Percentiles rank a stretch among this genome's conserved stretches.
Conservation (phyloP, 2,113 vertebrate species). For the Apodemus sylvaticus region DNA sequence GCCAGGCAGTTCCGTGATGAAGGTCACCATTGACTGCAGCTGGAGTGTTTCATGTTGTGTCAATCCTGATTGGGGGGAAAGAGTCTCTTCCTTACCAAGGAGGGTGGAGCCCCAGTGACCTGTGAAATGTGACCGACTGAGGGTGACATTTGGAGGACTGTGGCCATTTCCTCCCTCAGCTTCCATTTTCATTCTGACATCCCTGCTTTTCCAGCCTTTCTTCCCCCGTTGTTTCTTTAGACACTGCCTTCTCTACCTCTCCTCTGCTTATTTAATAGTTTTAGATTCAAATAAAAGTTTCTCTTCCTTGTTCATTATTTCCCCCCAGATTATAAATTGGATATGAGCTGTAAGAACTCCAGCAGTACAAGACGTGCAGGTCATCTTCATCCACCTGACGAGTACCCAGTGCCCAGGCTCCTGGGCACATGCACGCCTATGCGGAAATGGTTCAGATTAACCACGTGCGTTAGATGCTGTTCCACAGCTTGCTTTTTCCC, state of each 20-base stretch:
- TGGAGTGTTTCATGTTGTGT: neutral
- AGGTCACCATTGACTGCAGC: neutral
- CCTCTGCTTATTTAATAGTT: conserved; percentile 48
- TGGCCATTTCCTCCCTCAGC: neutral
- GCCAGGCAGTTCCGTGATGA: neutral
- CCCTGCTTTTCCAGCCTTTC: neutral
- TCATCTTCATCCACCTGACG: neutral
- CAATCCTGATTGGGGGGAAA: neutral
- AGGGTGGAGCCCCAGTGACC: neutral
- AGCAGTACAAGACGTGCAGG: neutral
- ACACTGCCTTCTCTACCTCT: neutral
- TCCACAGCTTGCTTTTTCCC: neutral
- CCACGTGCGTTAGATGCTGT: neutral
- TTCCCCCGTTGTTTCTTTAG: conserved; percentile 12
- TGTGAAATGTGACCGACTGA: neutral
- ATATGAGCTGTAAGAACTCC: neutral
- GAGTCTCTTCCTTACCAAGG: neutral
- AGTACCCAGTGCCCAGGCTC: neutral
- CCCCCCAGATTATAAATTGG: neutral
- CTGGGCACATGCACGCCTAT: fast-evolving
- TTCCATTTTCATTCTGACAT: neutral
- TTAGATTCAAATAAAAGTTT: conserved; percentile 67
- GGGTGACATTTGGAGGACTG: neutral
- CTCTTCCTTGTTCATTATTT: conserved; percentile 56
- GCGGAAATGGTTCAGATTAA: neutral